Base-by-base conservation (phyloP, 2,113 vertebrate genomes). In the Ptilonorhynchus violaceus region DNA sequence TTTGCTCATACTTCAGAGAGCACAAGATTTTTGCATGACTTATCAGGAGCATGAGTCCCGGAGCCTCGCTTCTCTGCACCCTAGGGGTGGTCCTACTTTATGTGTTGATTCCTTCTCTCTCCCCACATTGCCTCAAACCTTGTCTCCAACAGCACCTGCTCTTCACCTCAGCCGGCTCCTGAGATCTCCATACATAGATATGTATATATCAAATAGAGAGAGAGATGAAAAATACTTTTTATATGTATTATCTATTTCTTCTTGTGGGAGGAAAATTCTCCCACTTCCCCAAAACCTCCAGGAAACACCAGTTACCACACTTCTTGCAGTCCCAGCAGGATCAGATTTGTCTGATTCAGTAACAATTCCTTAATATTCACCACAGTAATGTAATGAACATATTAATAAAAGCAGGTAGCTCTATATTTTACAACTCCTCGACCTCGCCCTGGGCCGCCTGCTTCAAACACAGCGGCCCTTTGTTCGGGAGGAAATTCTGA, bases 41-140 rank as follows among this genome's bases (percentile, higher is more conserved):
- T 33, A 13, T 4, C 3, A 9, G 27, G 49, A 89, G 17, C 0
- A 0, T 2, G 15, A 79, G 68, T 60, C n/a, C 28, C 0, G 0
- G 4, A 31, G n/a, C 47, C 23, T 69, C 0, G 0, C 33, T 80
- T 49, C 21, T 33, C 7, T 18, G 8, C 0, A 0, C 2, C 5
- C 4, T 0, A 0, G 20, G 11, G 23, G 6, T 47, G 25, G 11
- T 58, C 39, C 24, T 69, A n/a, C 81, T 78, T 75, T 63, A 30
- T 42, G 16, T 9, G 1, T 4, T 31, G 59, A 25, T 58, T 74
- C 28, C 46, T 4, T 79, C 37, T 88, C 37, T 69, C 23, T 70
- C 28, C 30, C 13, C 8, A 8, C 1, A 0, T 39, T 50, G 39
- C 35, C 33, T 63, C 42, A 72, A 56, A n/a, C 10, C 16, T n/a